Conservation (phyloP, 1,140 invertebrate species). For the Cherax destructor region DNA sequence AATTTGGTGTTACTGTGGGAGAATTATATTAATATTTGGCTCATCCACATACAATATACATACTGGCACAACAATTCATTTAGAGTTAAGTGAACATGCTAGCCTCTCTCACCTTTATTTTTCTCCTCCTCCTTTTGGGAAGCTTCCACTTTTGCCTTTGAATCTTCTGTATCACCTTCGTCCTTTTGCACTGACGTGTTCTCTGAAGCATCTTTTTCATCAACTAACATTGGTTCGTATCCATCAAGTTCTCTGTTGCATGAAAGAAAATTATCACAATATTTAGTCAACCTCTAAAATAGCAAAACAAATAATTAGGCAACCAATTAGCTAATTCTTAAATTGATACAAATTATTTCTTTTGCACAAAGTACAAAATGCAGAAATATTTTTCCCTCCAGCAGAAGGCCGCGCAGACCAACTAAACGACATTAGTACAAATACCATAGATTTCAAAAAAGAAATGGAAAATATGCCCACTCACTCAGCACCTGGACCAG, state of each 20-base stretch:
- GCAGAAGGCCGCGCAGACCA: too few species aligned
- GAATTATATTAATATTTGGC: too few species aligned
- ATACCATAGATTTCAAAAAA: too few species aligned
- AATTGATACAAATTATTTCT: not conserved
- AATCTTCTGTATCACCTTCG: constrained; percentile 26
- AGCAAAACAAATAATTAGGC: not conserved
- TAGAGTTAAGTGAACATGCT: too few species aligned
- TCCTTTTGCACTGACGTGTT: constrained; percentile 17
- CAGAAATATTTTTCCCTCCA: too few species aligned
- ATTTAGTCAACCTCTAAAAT: not conserved
- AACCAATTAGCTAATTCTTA: not conserved
- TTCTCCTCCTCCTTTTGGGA: constrained; percentile 44
- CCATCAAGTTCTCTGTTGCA: constrained; percentile 24
- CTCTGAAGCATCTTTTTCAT: constrained; percentile 15
- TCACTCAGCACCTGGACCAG: too few species aligned
- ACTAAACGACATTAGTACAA: too few species aligned
- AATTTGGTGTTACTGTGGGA: too few species aligned
- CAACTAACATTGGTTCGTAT: constrained; percentile 2
- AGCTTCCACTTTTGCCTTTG: constrained; percentile 3
- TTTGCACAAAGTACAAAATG: too few species aligned
- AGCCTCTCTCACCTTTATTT: constrained; percentile 23
- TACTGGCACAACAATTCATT: too few species aligned
- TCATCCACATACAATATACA: too few species aligned
- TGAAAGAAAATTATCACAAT: not conserved
- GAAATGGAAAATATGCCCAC: too few species aligned